Percentiles rank a stretch among this genome's conserved stretches.
These are phyloP conservation scores for Lichenostomus cassidix DNA, from an alignment of 2,113 vertebrate genomes.

Conservation along the genomic window DNA sequence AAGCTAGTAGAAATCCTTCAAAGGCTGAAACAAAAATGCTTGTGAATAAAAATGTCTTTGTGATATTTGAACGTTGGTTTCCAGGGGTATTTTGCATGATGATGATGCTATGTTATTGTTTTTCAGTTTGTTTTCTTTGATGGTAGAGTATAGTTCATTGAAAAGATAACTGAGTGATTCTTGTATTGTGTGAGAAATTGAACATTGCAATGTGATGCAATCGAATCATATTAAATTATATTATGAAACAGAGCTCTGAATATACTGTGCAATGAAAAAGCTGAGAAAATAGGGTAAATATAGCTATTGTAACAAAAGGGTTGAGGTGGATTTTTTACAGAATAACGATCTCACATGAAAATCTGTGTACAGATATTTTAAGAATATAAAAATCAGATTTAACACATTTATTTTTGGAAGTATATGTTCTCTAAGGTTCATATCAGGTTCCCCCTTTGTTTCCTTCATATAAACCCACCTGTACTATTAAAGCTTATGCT, in stretches of 20 bases:
- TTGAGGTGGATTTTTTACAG: conserved; percentile 71
- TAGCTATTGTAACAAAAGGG: conserved; percentile 16
- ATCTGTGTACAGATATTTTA: conserved; percentile 78
- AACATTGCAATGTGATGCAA: conserved; percentile 76
- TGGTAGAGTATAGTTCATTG: conserved; percentile 77
- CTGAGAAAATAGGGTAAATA: conserved; percentile 58
- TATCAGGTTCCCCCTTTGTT: conserved; percentile 70
- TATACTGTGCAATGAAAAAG: conserved; percentile 78
- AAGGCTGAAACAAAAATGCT: conserved; percentile 68
- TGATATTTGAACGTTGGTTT: conserved; percentile 75
- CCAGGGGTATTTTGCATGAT: conserved; percentile 84
- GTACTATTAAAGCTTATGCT: neutral
- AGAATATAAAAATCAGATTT: conserved; percentile 76
- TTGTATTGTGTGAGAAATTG: conserved; percentile 75
- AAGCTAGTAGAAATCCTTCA: conserved; percentile 68
- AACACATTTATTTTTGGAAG: conserved; percentile 79
- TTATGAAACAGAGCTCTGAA: conserved; percentile 76
- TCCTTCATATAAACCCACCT: neutral
- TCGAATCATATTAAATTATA: conserved; percentile 69
- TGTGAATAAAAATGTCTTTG: conserved; percentile 72
- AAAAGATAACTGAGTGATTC: conserved; percentile 77
- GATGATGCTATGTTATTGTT: conserved; percentile 74
- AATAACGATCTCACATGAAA: conserved; percentile 66
- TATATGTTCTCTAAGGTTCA: conserved; percentile 65
- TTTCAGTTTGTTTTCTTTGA: conserved; percentile 74